Base-by-base conservation (phyloP, 1,140 invertebrate species). In the Trachymyrmex cornetzi region DNA sequence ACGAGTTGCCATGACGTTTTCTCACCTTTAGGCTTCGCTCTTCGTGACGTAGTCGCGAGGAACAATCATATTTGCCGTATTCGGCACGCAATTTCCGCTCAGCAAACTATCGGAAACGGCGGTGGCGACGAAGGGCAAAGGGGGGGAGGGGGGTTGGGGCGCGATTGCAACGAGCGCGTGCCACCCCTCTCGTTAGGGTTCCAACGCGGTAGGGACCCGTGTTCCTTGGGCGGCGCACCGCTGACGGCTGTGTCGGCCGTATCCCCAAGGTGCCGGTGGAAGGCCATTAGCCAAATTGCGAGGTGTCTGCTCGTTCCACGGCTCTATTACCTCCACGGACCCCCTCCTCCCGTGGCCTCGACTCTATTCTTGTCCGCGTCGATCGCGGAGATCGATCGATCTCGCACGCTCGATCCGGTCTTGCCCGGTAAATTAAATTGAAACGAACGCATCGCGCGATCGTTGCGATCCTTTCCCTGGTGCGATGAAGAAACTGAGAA, bases 251-350 rank as follows among this genome's bases (percentile, higher is more conserved):
- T 77, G 82, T 66, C 82, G 82, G 38, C 82, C 64, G 53, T 85
- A 85, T 85, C 22, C 82, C 80, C 80, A 74, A 84, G 91, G 90
- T 93, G 92, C 90, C 91, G 90, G 91, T 90, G 93, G 91, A 93
- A 94, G 92, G 91, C 94, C 93, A 94, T 94, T 94, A 94, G 92
- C 94, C 92, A 94, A 94, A 94, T 94, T 94, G 93, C 93, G 91
- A 94, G 93, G 93, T 94, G 94, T 94, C 93, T 94, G 92, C 93
- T 94, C 93, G 94, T 94, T 94, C 93, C 93, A 93, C 90, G 93
- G 93, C 92, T 94, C 93, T 94, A 94, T 94, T 94, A 94, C 93
- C 92, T 93, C 90, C 91, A 44, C 67, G 53, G 67, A 30, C 12
- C 80, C 55, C 30, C 30, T 22, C 53, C 19, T 55, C 55, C n/a